Evolutionary conservation across 1,140 invertebrate species (phyloP).

Genomic region (Delia radicum): DNA sequence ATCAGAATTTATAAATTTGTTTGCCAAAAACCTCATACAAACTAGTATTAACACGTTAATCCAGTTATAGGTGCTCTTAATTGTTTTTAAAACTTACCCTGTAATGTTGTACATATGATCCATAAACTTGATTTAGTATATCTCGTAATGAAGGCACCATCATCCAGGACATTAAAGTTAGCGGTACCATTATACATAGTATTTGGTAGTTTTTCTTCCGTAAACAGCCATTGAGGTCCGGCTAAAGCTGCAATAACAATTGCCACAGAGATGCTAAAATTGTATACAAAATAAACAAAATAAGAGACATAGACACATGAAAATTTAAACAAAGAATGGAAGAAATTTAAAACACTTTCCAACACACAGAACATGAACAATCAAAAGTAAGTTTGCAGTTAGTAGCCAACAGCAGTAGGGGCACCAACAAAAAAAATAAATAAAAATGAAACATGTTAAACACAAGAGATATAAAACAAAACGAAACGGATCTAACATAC

Average conservation of each 20-base stretch:
- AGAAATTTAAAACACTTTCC: not conserved
- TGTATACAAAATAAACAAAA: constrained; percentile 3
- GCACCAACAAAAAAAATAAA: not conserved
- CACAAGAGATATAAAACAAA: not conserved
- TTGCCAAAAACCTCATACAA: too few relatives aligned
- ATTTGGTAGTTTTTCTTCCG: constrained; percentile 53
- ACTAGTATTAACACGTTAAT: too few relatives aligned
- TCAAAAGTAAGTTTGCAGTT: not conserved
- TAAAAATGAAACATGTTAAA: not conserved
- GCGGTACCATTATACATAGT: constrained; percentile 51
- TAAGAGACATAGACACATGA: not conserved
- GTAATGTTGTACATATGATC: constrained; percentile 49
- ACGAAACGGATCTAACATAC: not conserved
- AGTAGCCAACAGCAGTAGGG: not conserved
- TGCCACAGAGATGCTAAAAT: constrained; percentile 50
- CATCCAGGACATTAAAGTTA: constrained; percentile 50
- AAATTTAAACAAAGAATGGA: not conserved
- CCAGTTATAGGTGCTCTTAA: too few relatives aligned
- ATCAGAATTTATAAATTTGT: too few relatives aligned
- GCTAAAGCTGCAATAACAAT: constrained; percentile 52
- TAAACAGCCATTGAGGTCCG: constrained; percentile 54
- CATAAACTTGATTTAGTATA: constrained; percentile 53
- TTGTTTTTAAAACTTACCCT: constrained; percentile 52
- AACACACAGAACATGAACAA: not conserved
- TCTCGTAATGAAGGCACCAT: constrained; percentile 51